Evolutionary conservation across 2,797 vertebrate species (phyloP).

Genomic region (Poeciliopsis paucimaculata): DNA sequence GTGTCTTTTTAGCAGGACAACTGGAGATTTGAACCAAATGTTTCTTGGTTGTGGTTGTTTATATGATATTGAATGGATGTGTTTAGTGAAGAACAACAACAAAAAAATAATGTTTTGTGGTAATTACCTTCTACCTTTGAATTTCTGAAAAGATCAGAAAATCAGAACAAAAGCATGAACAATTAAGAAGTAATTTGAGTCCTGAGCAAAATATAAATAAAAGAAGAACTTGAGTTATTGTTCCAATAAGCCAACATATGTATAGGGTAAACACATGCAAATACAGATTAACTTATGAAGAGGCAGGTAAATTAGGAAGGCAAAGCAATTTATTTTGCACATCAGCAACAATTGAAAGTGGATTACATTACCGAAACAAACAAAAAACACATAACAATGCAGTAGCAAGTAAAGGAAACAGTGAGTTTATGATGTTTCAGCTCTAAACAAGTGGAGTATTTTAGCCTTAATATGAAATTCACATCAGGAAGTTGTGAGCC

Average conservation of each 20-base stretch:
- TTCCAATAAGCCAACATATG: not conserved
- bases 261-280: not conserved
- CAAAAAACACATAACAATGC: too few species aligned
- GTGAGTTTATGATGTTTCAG: too few species aligned
- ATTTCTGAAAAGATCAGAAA: not conserved
- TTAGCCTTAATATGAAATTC: not conserved
- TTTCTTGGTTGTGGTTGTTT: not conserved
- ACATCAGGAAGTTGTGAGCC: not conserved
- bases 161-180: not conserved
- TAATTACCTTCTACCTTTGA: not conserved
- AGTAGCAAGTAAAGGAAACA: too few species aligned
- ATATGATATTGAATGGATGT: not conserved
- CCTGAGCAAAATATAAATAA: not conserved
- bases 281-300: not conserved
- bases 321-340: not conserved
- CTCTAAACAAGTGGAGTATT: too few species aligned
- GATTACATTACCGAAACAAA: too few species aligned
- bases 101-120: not conserved
- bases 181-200: not conserved
- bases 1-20: not conserved
- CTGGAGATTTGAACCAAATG: not conserved
- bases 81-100: not conserved
- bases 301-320: not conserved
- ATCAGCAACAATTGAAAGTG: too few species aligned
- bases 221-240: not conserved